Conservation (phyloP, 2,113 vertebrate genomes). For the Crocuta crocuta region DNA sequence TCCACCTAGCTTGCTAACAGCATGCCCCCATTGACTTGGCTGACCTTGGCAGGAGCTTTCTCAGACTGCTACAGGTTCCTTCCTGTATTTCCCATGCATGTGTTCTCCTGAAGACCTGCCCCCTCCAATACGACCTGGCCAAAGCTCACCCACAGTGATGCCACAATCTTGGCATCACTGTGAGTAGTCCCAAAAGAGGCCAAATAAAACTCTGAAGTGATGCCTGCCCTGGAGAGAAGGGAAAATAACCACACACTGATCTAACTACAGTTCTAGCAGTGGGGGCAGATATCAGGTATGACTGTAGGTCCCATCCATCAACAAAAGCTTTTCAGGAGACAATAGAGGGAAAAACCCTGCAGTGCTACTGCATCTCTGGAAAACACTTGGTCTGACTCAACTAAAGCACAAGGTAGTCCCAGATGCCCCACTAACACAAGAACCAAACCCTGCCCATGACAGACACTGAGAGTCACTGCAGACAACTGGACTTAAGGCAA, state of each 20-base stretch:
- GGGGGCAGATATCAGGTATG: not conserved
- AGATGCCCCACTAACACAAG: not conserved
- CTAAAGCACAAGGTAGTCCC: not conserved
- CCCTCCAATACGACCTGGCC: not conserved
- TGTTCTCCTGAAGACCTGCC: not conserved
- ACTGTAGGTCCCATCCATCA: not conserved
- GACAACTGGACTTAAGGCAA: not conserved
- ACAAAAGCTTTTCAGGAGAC: not conserved
- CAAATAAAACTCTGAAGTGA: not conserved
- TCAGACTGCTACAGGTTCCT: not conserved
- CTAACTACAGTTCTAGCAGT: not conserved
- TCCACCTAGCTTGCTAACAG: not conserved
- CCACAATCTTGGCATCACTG: not conserved
- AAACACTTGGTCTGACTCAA: not conserved
- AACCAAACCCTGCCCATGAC: not conserved
- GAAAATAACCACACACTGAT: not conserved
- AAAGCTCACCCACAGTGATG: not conserved
- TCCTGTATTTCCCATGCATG: not conserved
- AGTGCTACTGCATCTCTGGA: not conserved
- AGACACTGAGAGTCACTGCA: not conserved
- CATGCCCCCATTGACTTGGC: not conserved
- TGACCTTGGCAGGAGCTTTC: not conserved
- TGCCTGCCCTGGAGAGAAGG: not conserved
- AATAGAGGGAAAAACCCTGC: not conserved
- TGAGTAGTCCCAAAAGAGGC: not conserved